Evolutionary conservation across 2,797 vertebrate species (phyloP).

Genomic region (Brachyalestes nurse): DNA sequence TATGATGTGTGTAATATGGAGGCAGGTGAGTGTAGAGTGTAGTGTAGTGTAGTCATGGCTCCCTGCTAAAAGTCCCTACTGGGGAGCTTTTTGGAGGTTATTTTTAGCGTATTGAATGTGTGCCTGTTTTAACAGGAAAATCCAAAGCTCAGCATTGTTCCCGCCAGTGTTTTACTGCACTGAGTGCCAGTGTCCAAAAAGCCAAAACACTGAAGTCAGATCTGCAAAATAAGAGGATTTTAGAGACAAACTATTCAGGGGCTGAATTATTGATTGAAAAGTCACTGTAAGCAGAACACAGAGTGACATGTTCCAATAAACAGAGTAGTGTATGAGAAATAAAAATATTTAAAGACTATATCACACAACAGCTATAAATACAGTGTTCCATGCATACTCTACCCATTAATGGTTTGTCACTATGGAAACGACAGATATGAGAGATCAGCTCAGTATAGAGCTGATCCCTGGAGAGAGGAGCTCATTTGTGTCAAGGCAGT

Average conservation of each 20-base stretch:
- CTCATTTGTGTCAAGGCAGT: conserved; percentile 19
- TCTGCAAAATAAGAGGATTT: conserved; percentile 32
- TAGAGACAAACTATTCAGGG: conserved; percentile 15
- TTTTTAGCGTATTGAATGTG: conserved; percentile 56
- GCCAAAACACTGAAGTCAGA: conserved; percentile 2
- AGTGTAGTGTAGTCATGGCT: conserved; percentile 23
- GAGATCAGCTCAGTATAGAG: conserved; percentile 33
- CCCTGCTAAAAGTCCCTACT: conserved; percentile 33
- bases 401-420: conserved; percentile 47
- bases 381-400: conserved; percentile 45
- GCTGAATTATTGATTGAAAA: conserved; percentile 14
- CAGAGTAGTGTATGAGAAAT: not conserved
- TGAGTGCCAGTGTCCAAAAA: conserved; percentile 38
- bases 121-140: conserved; percentile 48
- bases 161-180: conserved; percentile 53
- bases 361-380: conserved; percentile 39
- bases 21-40: conserved; percentile 1
- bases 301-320: conserved; percentile 6
- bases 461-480: conserved; percentile 22
- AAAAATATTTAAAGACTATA: not conserved
- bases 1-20: conserved; percentile 3
- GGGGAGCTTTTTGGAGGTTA: conserved; percentile 46
- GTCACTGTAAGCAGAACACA: conserved; percentile 12
- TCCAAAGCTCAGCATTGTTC: conserved; percentile 51
- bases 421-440: conserved; percentile 55